Base-by-base conservation (phyloP, 1,140 invertebrate genomes). In the Anagrus nilaparvatae region DNA sequence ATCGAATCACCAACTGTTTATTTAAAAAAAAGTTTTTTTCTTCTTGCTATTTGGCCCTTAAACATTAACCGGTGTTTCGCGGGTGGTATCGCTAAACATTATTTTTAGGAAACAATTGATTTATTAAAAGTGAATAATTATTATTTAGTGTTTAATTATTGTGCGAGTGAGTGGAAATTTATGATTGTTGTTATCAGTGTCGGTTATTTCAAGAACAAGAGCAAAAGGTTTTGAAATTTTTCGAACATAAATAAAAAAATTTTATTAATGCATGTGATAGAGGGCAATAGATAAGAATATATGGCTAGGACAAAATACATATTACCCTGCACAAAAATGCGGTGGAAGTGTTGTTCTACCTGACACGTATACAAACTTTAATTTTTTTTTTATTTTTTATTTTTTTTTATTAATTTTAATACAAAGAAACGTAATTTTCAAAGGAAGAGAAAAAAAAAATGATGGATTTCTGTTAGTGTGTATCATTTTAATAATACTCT, bases 321-420 rank as follows among this genome's bases (percentile, higher is more conserved):
- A 12, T 23, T 39, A 10, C 29, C 27, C 19, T 39, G 29, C 30
- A 41, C 38, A 39, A 50, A 50, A 43, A 53, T 51, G 49, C 49
- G 47, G 32, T 55, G 51, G 51, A 55, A 53, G 51, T 50, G 49
- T n/a, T n/a, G n/a, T 28, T 43, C 33, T 27, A 44, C 49, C 47
- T 53, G 47, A 53, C 49, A 33, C 19, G 21, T 28, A 25, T 25
- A 17, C 17, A 29, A 39, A 5, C 37, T 18, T 8, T 17, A 29
- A 29, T 13, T 27, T 27, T 7, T 28, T 28, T 18, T 28, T 21
- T 3, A 29, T 27, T 12, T 12, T 27, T 6, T 12, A 27, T 27
- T 27, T 27, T 6, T 27, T 27, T 27, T 7, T 12, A 12, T 6
- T 27, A 12, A 27, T 27, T 27, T 7, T 27, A 27, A 27, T 7